A percentile compares a stretch with the other conserved stretches of the same genome.
phyloP scores from a whole-genome alignment of 2,888 invertebrate genomes.

The Xylota sylvarum region DNA sequence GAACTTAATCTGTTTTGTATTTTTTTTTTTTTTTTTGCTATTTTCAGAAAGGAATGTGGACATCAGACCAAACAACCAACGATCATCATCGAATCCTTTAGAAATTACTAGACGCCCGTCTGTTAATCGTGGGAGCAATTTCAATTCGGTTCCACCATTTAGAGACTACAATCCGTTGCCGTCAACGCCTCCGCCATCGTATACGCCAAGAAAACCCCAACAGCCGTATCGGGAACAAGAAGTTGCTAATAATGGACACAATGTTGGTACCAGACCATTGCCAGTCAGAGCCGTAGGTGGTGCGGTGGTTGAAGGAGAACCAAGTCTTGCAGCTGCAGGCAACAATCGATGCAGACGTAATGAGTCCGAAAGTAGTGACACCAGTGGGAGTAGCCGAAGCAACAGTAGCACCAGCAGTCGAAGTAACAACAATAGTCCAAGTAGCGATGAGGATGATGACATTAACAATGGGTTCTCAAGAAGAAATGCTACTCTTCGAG shows the following conservation, averaged over 20 bases:
- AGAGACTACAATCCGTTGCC: slow-evolving; percentile 79
- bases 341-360: slow-evolving; percentile 66
- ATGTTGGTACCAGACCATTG: slow-evolving; percentile 45
- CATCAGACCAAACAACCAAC: slow-evolving; percentile 38
- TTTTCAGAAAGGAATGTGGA: slow-evolving; percentile 68
- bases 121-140: slow-evolving; percentile 36
- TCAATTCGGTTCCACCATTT: slow-evolving; percentile 77
- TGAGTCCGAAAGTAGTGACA: slow-evolving; percentile 70
- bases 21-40: slow-evolving; percentile 32
- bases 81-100: slow-evolving; percentile 63
- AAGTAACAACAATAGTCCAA: slow-evolving; percentile 73
- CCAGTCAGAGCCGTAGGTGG: slow-evolving; percentile 43
- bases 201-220: slow-evolving; percentile 78
- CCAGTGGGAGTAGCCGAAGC: slow-evolving; percentile 61
- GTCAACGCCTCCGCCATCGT: slow-evolving; percentile 83
- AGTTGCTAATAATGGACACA: slow-evolving; percentile 45
- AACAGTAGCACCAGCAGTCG: slow-evolving; percentile 61
- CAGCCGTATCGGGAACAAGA: slow-evolving; percentile 38
- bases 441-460: slow-evolving; percentile 72
- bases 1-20: slow-evolving; percentile 9
- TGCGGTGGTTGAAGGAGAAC: slow-evolving; percentile 8
- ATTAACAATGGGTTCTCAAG: slow-evolving; percentile 72
- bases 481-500: slow-evolving; percentile 72
- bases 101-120: slow-evolving; percentile 67
- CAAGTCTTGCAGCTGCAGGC: slow-evolving; percentile 45